phyloP scores from a whole-genome alignment of 2,113 vertebrate species.

The Stictonetta naevosa region DNA sequence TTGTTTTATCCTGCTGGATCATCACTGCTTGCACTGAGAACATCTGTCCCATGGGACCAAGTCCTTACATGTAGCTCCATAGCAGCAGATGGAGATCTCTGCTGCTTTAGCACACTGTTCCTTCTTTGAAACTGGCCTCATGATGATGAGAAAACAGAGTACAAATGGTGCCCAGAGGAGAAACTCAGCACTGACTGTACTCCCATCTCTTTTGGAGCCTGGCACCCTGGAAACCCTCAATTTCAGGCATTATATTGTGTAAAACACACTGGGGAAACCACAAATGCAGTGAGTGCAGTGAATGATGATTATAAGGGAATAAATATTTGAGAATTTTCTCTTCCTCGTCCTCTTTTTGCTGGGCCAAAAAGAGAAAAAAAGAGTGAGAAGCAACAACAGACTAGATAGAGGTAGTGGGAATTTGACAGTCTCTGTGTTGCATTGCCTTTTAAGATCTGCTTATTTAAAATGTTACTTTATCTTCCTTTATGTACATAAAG shows the following conservation, averaged over 20 bases:
- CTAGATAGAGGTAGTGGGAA: background rate
- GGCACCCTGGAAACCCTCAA: background rate
- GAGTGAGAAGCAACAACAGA: background rate
- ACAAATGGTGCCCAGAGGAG: background rate
- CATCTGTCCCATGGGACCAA: background rate
- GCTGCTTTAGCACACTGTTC: background rate
- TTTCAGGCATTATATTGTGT: background rate
- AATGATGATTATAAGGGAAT: background rate
- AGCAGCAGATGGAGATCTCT: background rate
- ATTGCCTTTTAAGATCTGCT: background rate
- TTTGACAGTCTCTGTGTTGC: background rate
- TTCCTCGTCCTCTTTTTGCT: background rate
- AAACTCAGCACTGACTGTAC: background rate
- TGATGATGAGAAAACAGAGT: background rate
- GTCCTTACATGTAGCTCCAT: background rate
- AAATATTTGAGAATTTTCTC: background rate
- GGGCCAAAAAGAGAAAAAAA: background rate
- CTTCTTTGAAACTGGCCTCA: background rate
- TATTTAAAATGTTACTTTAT: background rate
- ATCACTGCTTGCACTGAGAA: background rate
- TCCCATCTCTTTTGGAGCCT: constrained; percentile 3
- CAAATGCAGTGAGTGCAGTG: background rate
- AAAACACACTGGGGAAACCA: background rate
- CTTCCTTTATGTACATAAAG: background rate
- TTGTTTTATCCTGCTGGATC: background rate